phyloP scores from a whole-genome alignment of 1,140 invertebrate species.

The Zeugodacus cucurbitae region DNA sequence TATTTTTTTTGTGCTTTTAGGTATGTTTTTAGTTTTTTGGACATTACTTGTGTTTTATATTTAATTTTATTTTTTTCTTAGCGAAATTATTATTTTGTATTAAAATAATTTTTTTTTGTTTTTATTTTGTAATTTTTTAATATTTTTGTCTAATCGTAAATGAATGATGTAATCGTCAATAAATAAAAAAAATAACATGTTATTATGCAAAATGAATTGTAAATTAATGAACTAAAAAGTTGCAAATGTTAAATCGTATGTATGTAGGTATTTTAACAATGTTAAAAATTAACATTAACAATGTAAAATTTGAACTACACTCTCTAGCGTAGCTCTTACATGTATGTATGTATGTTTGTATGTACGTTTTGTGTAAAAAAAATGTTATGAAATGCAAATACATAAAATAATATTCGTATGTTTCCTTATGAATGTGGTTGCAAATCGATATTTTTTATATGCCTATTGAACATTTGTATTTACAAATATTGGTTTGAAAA shows the following conservation, averaged over 20 bases:
- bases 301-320: constrained; percentile 36
- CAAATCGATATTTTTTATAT: neutral
- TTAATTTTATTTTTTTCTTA: no score
- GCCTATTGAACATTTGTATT: neutral
- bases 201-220: neutral
- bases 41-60: neutral
- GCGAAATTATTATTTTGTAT: neutral
- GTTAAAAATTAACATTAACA: constrained; percentile 38
- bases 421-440: constrained; percentile 4
- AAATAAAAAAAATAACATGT: constrained; percentile 36
- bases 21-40: neutral
- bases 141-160: neutral
- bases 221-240: neutral
- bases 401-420: constrained; percentile 27
- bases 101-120: neutral
- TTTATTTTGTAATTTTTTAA: neutral
- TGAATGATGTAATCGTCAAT: constrained; percentile 34
- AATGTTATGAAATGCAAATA: neutral
- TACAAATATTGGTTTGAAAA: neutral
- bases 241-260: neutral
- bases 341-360: neutral
- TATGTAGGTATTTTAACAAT: constrained; percentile 27
- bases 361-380: neutral
- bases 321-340: neutral
- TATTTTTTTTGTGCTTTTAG: constrained; percentile 31